These are phyloP conservation scores for Phocides pigmalion DNA, from an alignment of 1,140 invertebrate genomes.

Conservation along the genomic window DNA sequence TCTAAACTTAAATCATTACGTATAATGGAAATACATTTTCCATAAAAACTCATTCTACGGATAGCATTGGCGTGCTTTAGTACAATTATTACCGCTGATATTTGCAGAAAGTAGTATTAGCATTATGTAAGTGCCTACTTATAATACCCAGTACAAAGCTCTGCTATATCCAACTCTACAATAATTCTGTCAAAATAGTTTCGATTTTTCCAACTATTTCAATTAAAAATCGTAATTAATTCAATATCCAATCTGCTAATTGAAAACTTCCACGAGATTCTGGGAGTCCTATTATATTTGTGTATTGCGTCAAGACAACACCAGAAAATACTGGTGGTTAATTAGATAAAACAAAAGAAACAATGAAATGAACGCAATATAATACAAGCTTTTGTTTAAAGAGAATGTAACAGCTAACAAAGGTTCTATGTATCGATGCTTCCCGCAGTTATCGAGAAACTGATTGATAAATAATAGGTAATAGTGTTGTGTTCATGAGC, in stretches of 20 bases:
- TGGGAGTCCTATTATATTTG: not conserved
- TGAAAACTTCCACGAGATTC: slow-evolving; percentile 4
- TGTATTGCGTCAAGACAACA: slow-evolving; percentile 6
- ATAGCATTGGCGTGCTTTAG: slow-evolving; percentile 19
- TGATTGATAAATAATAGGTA: slow-evolving; percentile 13
- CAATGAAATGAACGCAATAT: slow-evolving; percentile 16
- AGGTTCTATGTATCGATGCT: slow-evolving; percentile 20
- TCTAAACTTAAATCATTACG: not conserved
- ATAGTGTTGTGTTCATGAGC: not conserved
- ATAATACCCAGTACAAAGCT: slow-evolving; percentile 17
- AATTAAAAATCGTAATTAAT: not conserved
- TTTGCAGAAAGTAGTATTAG: slow-evolving; percentile 26
- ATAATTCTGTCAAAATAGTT: too few relatives aligned
- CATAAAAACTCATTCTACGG: slow-evolving; percentile 15
- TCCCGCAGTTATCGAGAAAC: slow-evolving; percentile 5
- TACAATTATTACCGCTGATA: slow-evolving; percentile 27
- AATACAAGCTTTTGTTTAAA: slow-evolving; percentile 26
- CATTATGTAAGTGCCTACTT: slow-evolving; percentile 19
- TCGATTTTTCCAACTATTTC: too few relatives aligned
- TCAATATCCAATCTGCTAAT: not conserved
- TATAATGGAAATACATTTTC: slow-evolving; percentile 8
- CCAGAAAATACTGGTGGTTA: slow-evolving; percentile 10
- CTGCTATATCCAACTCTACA: not conserved
- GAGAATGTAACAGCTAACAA: slow-evolving; percentile 22
- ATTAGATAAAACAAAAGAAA: slow-evolving; percentile 18